These are phyloP conservation scores for Oscheius sp. DNA, from an alignment of 2,888 invertebrate species.

Conservation along the genomic window DNA sequence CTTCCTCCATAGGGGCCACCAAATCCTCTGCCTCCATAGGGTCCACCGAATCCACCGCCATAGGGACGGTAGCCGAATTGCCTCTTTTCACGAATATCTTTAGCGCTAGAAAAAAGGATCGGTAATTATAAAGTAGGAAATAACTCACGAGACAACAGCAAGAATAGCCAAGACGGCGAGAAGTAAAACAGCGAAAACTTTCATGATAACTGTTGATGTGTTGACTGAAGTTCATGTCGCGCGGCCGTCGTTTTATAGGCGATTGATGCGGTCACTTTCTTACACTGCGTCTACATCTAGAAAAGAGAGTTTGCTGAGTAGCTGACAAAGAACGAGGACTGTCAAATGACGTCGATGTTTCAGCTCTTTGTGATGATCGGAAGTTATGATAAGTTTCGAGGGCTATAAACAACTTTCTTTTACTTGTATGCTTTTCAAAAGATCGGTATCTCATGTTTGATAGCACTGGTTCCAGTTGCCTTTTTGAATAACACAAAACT, in stretches of 20 bases:
- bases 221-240: background rate
- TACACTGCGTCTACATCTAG: slow-evolving; percentile 21
- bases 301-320: slow-evolving; percentile 22
- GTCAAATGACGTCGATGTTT: too few species aligned
- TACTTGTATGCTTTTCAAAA: too few species aligned
- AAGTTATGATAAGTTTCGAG: too few species aligned
- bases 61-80: slow-evolving; percentile 24
- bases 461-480: too few species aligned
- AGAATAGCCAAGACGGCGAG: slow-evolving; percentile 24
- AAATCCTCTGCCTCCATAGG: slow-evolving; percentile 39
- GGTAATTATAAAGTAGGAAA: too few species aligned
- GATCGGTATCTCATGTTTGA: too few species aligned
- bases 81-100: slow-evolving; percentile 1
- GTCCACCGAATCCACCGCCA: slow-evolving; percentile 5
- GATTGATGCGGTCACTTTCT: slow-evolving; percentile 26
- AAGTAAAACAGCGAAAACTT: slow-evolving; percentile 15
- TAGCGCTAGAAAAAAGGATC: background rate
- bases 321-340: background rate
- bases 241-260: slow-evolving; percentile 10
- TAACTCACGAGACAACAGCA: slow-evolving; percentile 18
- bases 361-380: too few species aligned
- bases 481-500: too few species aligned
- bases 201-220: slow-evolving; percentile 21
- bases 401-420: too few species aligned
- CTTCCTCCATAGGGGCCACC: slow-evolving; percentile 32